A percentile compares a stretch with the other conserved stretches of the same genome.
phyloP scores from a whole-genome alignment of 2,888 invertebrate species.

The Lithophane semibrunnea region DNA sequence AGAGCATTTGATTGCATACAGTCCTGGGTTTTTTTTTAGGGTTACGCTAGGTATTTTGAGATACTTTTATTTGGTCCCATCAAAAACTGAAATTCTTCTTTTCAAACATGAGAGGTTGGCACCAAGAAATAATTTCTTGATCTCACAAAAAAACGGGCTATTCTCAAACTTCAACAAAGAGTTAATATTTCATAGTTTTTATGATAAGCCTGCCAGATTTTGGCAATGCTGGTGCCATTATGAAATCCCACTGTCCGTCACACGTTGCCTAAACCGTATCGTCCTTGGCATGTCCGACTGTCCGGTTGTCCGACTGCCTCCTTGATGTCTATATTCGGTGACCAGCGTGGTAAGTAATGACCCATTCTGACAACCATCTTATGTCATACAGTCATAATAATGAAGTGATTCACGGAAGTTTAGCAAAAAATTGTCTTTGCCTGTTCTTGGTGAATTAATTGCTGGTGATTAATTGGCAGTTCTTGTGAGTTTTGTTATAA shows the following conservation, averaged over 20 bases:
- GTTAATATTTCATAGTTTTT: conserved; percentile 38
- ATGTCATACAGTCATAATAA: conserved; percentile 43
- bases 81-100: neutral
- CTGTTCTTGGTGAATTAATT: conserved; percentile 33
- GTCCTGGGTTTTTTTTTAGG: neutral
- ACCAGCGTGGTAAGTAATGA: conserved; percentile 29
- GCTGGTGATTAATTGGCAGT: conserved; percentile 26
- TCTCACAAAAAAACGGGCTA: neutral
- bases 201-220: conserved; percentile 20
- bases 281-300: conserved; percentile 49
- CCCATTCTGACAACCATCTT: conserved; percentile 21
- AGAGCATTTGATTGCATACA: neutral
- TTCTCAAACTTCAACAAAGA: conserved; percentile 16
- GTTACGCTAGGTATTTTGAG: neutral
- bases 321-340: conserved; percentile 51
- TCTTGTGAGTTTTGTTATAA: neutral
- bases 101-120: neutral
- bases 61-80: neutral
- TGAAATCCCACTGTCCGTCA: conserved; percentile 22
- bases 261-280: conserved; percentile 19
- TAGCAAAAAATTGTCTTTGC: conserved; percentile 28
- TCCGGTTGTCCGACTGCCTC: neutral
- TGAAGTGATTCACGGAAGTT: conserved; percentile 43
- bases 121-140: neutral
- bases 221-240: conserved; percentile 37